Conservation (phyloP, 2,888 invertebrate species). For the Ichneumon xanthorius region DNA sequence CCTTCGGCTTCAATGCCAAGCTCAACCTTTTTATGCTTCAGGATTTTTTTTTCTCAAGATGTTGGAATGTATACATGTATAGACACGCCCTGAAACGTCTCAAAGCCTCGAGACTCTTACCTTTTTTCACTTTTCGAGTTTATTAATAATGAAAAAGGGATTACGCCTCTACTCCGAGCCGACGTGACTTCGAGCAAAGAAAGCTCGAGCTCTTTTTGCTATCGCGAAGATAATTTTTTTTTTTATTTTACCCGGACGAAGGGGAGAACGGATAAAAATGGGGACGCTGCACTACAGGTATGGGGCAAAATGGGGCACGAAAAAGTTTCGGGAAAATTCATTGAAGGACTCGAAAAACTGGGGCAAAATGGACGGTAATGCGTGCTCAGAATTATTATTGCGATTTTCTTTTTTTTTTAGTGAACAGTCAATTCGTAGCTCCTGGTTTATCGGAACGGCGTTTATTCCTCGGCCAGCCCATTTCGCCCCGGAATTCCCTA, state of each 20-base stretch:
- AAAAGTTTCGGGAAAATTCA: no score
- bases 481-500: neutral
- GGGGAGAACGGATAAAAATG: no score
- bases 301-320: no score
- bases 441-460: neutral
- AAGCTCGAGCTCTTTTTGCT: neutral
- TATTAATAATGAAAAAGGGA: constrained; percentile 26
- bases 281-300: no score
- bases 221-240: neutral
- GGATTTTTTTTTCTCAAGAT: neutral
- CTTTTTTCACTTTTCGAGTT: constrained; percentile 1
- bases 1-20: neutral
- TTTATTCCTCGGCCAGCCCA: neutral
- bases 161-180: neutral
- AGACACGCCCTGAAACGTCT: neutral
- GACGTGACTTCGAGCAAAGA: neutral
- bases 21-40: neutral
- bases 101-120: neutral
- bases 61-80: neutral
- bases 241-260: no score
- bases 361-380: no score
- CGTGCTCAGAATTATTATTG: no score
- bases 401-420: no score
- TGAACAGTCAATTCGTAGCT: neutral
- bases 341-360: no score